A percentile compares a stretch with the other conserved stretches of the same genome.
These are phyloP conservation scores for Marasmarcha lunaedactyla DNA, from an alignment of 2,888 invertebrate genomes.

Conservation along the genomic window DNA sequence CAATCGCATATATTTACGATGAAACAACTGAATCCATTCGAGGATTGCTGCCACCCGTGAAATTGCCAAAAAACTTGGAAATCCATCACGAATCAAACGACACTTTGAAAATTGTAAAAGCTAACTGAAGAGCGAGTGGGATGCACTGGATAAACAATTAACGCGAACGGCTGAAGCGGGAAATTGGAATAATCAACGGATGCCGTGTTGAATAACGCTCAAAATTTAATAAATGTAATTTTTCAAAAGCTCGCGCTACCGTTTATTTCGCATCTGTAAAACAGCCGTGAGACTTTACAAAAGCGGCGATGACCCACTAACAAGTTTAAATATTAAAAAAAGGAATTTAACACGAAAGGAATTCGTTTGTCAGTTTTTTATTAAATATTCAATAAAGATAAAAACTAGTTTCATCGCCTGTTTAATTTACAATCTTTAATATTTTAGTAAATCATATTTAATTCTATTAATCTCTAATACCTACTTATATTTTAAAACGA, in stretches of 20 bases:
- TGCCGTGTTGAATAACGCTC: constrained; percentile 34
- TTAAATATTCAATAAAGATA: too few species aligned
- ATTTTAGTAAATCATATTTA: too few species aligned
- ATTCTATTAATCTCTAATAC: too few species aligned
- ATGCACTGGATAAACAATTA: constrained; percentile 60
- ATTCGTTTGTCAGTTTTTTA: too few species aligned
- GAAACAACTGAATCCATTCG: constrained; percentile 33
- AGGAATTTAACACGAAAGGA: too few species aligned
- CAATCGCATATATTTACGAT: constrained; percentile 1
- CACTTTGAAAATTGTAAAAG: constrained; percentile 62
- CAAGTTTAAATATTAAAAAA: constrained; percentile 16
- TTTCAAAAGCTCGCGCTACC: constrained; percentile 27
- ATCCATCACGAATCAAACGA: constrained; percentile 67
- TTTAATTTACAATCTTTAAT: too few species aligned
- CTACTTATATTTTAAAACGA: not conserved
- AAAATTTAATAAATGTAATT: constrained; percentile 48
- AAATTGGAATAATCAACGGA: constrained; percentile 57
- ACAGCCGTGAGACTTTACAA: constrained; percentile 12
- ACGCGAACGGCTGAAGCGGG: constrained; percentile 41
- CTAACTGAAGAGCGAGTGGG: constrained; percentile 57
- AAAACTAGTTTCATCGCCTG: too few species aligned
- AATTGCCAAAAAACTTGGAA: constrained; percentile 62
- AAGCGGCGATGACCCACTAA: constrained; percentile 23
- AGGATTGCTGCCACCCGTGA: constrained; percentile 49
- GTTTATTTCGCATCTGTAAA: constrained; percentile 18